Percentiles rank a stretch among this genome's conserved stretches.
Evolutionary conservation across 2,888 invertebrate species (phyloP).

Genomic region (Trichogramma evanescens): DNA sequence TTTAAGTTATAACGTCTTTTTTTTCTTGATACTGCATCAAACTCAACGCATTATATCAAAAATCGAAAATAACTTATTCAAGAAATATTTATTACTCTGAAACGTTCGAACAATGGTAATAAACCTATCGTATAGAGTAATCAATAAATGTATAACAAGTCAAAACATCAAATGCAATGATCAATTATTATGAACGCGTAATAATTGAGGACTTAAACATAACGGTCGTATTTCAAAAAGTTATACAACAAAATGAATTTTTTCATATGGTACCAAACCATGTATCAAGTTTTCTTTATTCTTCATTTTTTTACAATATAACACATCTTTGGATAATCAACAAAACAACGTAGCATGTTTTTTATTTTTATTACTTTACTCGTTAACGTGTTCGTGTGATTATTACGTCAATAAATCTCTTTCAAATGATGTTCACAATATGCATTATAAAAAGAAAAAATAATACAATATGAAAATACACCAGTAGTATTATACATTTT

Average conservation of each 20-base stretch:
- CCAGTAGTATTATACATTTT: too few species aligned
- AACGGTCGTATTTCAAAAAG: too few species aligned
- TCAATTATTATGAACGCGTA: conserved; percentile 17
- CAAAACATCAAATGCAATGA: conserved; percentile 37
- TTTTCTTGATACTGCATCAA: conserved; percentile 3
- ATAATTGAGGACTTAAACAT: too few species aligned
- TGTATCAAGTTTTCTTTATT: conserved; percentile 22
- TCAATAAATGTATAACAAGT: conserved; percentile 37
- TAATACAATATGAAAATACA: too few species aligned
- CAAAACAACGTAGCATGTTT: conserved; percentile 23
- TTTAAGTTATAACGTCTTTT: conserved; percentile 3
- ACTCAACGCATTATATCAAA: not conserved
- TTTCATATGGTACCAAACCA: conserved; percentile 28
- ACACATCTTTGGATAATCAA: conserved; percentile 42
- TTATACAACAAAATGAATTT: conserved; percentile 17
- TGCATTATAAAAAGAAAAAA: too few species aligned
- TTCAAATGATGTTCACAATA: too few species aligned
- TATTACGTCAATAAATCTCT: too few species aligned
- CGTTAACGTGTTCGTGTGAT: too few species aligned
- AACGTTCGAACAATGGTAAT: conserved; percentile 28
- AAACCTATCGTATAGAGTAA: conserved; percentile 34
- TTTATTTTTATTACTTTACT: too few species aligned
- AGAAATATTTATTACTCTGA: conserved; percentile 18
- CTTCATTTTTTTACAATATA: conserved; percentile 20
- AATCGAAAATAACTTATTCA: conserved; percentile 4